Conservation (phyloP, 2,888 invertebrate species). For the Sinodicranocentrus sp. region DNA sequence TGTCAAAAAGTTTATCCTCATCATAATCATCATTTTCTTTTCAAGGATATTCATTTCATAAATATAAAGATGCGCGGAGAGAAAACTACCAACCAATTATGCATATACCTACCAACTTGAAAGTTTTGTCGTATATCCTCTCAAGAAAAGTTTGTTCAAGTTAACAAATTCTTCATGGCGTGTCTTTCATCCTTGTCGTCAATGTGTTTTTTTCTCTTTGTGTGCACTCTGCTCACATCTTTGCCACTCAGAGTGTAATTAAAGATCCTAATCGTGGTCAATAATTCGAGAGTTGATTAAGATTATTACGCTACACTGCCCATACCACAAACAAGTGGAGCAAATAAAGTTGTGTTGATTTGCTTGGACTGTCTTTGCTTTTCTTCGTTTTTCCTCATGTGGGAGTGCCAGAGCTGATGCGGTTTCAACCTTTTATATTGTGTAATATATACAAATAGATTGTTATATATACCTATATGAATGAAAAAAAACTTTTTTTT, state of each 20-base stretch:
- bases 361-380: conserved; percentile 24
- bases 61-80: background rate
- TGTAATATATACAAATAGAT: too few species aligned
- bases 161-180: background rate
- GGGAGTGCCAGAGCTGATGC: conserved; percentile 5
- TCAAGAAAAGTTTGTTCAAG: background rate
- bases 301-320: conserved; percentile 22
- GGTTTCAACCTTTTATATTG: too few species aligned
- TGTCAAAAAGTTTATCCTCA: background rate
- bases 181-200: too few species aligned
- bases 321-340: conserved; percentile 44
- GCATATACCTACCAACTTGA: background rate
- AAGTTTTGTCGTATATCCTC: conserved; percentile 17
- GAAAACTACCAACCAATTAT: background rate
- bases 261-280: conserved; percentile 37
- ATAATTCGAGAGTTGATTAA: conserved; percentile 43
- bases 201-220: too few species aligned
- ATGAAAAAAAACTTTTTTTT: too few species aligned
- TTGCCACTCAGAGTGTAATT: conserved; percentile 11
- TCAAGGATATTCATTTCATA: background rate
- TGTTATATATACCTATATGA: too few species aligned
- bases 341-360: conserved; percentile 54
- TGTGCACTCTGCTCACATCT: background rate
- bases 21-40: background rate
- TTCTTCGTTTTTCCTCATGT: conserved; percentile 6